Evolutionary conservation across 1,140 invertebrate species (phyloP), one percentile per base, ranked within the genome.

Genomic region (Pseudomyrmex gracilis): DNA sequence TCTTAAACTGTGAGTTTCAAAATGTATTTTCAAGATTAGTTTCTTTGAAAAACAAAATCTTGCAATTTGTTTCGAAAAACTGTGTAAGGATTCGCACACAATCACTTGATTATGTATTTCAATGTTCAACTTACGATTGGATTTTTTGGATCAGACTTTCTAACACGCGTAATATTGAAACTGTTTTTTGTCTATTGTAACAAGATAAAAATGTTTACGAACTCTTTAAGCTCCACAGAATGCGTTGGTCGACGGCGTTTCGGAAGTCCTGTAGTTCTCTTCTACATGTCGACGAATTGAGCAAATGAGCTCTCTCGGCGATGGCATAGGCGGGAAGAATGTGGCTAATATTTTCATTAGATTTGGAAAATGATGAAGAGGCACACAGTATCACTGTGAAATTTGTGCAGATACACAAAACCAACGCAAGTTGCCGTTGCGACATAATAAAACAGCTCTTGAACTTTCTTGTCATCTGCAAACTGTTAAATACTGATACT

Each of bases 221-320:
- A 94, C 93, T 90, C 89, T 90, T 93, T 2, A 94, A 57, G 9
- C 87, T 86, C 93, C 93, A 94, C 0, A 93, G 15, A 17, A 86
- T 73, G 2, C 82, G 80, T 0, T 84, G 60, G 12, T 94, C 92
- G 7, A 94, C 76, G 4, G 87, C 91, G 0, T 90, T 58, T 1
- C 70, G 86, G 17, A 93, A 91, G 0, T 68, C 8, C 7, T 82
- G 77, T 12, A 94, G 66, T 22, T 94, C 87, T 15, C 49, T 66
- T 0, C 73, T 43, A 22, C 93, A 94, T 58, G 13, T 74, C 34
- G 73, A 88, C 12, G 82, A 83, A 61, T 91, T 90, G 2, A 92
- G 64, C 1, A 89, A 12, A 15, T 61, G 12, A 0, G 85, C 73
- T 22, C 87, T 71, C 0, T 10, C 22, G 4, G 91, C 88, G 2